Evolutionary conservation across 2,888 invertebrate species (phyloP).

Genomic region (Leucoma salicis): DNA sequence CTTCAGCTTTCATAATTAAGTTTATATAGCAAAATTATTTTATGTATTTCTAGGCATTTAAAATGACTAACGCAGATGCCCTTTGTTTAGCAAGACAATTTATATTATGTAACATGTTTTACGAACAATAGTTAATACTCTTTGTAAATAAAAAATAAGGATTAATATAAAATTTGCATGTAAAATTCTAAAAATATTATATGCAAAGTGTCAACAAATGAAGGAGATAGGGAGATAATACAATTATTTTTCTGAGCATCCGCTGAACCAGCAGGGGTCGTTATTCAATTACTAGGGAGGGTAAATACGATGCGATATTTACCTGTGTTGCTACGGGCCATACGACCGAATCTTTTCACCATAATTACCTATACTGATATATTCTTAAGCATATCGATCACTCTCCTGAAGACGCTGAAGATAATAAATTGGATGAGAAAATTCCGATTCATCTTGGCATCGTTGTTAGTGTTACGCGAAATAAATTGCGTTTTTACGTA

Average conservation of each 20-base stretch:
- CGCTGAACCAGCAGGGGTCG: constrained; percentile 61
- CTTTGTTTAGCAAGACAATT: no score
- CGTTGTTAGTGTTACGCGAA: constrained; percentile 18
- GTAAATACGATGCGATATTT: constrained; percentile 61
- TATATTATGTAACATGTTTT: no score
- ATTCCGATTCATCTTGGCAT: constrained; percentile 7
- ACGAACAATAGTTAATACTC: no score
- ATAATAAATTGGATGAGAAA: constrained; percentile 30
- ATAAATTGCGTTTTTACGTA: constrained; percentile 29
- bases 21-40: no score
- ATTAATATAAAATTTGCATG: no score
- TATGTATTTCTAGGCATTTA: no score
- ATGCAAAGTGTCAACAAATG: constrained; percentile 42
- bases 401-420: constrained; percentile 13
- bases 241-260: constrained; percentile 68
- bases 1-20: constrained; percentile 63
- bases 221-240: constrained; percentile 57
- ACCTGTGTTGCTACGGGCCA: constrained; percentile 63
- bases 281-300: constrained; percentile 71
- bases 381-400: constrained; percentile 36
- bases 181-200: no score
- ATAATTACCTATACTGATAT: constrained; percentile 52
- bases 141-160: no score
- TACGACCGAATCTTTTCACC: constrained; percentile 51
- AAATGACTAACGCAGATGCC: no score